phyloP scores from a whole-genome alignment of 2,797 vertebrate species.

The Poeciliopsis paucimaculata region DNA sequence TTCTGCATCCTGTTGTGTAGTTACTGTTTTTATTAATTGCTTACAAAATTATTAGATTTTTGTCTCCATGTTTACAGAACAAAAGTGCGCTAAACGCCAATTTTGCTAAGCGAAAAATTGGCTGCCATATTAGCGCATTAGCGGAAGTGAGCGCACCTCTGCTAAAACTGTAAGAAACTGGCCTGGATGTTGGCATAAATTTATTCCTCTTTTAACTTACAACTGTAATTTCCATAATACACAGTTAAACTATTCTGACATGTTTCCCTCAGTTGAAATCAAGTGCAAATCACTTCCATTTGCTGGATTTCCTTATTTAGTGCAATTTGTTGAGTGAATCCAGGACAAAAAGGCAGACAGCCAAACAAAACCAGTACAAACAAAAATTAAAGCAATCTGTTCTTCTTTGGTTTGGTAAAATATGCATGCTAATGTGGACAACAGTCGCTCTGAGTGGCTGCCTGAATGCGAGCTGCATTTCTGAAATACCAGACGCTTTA shows the following conservation, averaged over 20 bases:
- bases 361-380: not conserved
- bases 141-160: too few relatives aligned
- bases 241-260: not conserved
- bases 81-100: too few relatives aligned
- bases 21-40: too few relatives aligned
- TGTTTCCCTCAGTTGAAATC: not conserved
- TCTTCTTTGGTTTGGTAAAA: not conserved
- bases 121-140: too few relatives aligned
- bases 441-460: not conserved
- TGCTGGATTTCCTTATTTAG: not conserved
- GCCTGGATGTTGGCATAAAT: not conserved
- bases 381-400: not conserved
- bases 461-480: not conserved
- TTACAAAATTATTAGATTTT: too few relatives aligned
- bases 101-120: too few relatives aligned
- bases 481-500: not conserved
- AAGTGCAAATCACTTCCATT: not conserved
- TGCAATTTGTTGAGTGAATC: not conserved
- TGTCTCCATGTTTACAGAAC: too few relatives aligned
- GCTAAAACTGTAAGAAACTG: not conserved
- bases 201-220: too few relatives aligned
- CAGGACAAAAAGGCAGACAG: not conserved
- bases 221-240: too few relatives aligned
- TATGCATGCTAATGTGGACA: not conserved
- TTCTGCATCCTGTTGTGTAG: too few relatives aligned